phyloP scores from a whole-genome alignment of 2,113 vertebrate species.

The Ahaetulla prasina region DNA sequence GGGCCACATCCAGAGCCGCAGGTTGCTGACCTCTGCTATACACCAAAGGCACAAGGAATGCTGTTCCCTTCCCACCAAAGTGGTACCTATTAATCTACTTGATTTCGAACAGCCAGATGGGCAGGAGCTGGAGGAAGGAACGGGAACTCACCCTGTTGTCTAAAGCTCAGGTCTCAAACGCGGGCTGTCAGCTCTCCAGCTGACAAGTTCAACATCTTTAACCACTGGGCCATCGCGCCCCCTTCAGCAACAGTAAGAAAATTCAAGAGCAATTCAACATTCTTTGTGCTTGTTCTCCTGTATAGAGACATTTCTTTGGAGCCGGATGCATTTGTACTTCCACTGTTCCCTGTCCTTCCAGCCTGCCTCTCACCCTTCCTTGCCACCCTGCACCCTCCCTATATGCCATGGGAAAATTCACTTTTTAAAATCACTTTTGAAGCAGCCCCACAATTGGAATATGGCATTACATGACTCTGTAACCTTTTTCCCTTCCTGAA shows the following conservation, averaged over 20 bases:
- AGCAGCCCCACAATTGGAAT: constrained; percentile 73
- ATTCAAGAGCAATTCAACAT: no score
- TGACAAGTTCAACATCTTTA: not conserved
- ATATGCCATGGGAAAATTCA: constrained; percentile 51
- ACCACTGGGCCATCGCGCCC: not conserved
- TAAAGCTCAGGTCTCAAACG: not conserved
- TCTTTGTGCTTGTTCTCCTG: not conserved
- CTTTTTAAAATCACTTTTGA: constrained; percentile 60
- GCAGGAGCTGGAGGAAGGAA: not conserved
- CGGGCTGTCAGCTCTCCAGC: no score
- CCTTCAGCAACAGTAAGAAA: not conserved
- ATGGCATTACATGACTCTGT: constrained; percentile 81
- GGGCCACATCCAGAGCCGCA: no score
- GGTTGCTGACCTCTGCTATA: no score
- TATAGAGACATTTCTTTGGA: not conserved
- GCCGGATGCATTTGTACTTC: not conserved
- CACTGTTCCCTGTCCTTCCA: not conserved
- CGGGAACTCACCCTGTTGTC: not conserved
- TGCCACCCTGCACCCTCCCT: constrained; percentile 23
- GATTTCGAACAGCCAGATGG: not conserved
- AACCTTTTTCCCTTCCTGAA: constrained; percentile 80
- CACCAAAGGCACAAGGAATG: not conserved
- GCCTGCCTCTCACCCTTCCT: not conserved
- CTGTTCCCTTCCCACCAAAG: not conserved
- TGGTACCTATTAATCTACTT: not conserved